Evolutionary conservation across 2,113 vertebrate species (phyloP), one percentile per base, ranked within the genome.

Genomic region (Muscicapa adusta): DNA sequence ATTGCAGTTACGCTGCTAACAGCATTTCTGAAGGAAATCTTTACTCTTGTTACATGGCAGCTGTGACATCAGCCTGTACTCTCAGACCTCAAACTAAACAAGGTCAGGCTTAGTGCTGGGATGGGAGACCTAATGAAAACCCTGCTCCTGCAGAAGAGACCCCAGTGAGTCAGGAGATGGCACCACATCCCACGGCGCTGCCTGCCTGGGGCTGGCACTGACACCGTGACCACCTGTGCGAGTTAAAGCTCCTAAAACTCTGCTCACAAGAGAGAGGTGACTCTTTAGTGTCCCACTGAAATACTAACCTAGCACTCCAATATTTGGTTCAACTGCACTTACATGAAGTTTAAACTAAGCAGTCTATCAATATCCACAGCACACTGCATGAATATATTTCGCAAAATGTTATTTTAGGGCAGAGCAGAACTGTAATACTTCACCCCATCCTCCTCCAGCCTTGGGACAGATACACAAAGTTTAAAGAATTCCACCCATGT

Each of bases 141-240:
- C 81, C 88, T 88, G 36, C 42, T 78, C 82, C 58, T 91, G 91
- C 38, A 95, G 48, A 98, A 97, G 95, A 96, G 88, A 73, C 33
- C 33, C 48, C 72, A 61, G 90, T 85, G 94, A 97, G 88, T 98
- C 97, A 98, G 97, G 93, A 98, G 96, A 93, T 96, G 90, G 94
- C 95, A 96, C 80, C 12, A 19, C 5, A 2, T 23, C n/a, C 60
- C 93, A 79, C 10, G 62, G 73, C 50, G 34, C 68, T 18, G 47
- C 68, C 78, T 36, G 29, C 13, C 93, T 53, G 57, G 54, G 92
- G 78, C 67, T 33, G 34, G 94, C 94, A 94, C 66, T 24, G 56
- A 93, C 40, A 97, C 84, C 51, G 4, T 94, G 70, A 89, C 94
- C 95, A 96, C 48, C 42, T 50, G 91, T 95, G 93, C 93, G 48